Base-by-base conservation (phyloP, 1,140 invertebrate genomes). In the Dreissena rostriformis region DNA sequence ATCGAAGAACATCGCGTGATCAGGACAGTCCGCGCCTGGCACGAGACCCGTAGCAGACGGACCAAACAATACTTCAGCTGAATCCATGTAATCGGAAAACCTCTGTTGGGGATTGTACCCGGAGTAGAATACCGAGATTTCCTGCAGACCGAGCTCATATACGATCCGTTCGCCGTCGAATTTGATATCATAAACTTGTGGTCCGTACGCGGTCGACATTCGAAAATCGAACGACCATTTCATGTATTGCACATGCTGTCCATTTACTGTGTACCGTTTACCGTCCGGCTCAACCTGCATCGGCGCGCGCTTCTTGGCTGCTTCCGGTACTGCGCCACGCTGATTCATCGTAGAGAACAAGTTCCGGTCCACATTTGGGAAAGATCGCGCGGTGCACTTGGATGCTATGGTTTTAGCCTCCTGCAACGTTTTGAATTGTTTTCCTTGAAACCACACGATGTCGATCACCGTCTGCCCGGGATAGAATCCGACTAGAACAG, bases 1-100 rank as follows among this genome's bases (percentile, higher is more conserved):
- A 75, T 86, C 67, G 51, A 90, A 28, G 39, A 86, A 92, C 7
- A 83, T 87, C 10, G 91, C 88, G 75, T 88, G 80, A 7, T 85
- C 68, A 0, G 92, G 92, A 80, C 92, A 93, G 79, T 93, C 92
- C 1, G 89, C 84, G 0, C 91, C 91, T 7, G 88, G 88, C 12
- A 91, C 70, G n/a, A 93, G 86, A 15, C 79, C 65, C 19, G 53
- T 73, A 0, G 82, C 84, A 67, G 81, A 66, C n/a, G 82, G 66
- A 6, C 91, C 91, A 0, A 91, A 53, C 1, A 89, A 72, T n/a
- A 24, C 57, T 22, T 81, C 74, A 61, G 88, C 83, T 39, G 88
- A 89, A 67, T 91, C 90, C 14, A 87, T 84, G 17, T 90, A 89
- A 51, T 90, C 86, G 5, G 88, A 72, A 26, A 87, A 87, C 22